These are phyloP conservation scores for Magallana nippona DNA, from an alignment of 2,888 invertebrate species.

Conservation along the genomic window DNA sequence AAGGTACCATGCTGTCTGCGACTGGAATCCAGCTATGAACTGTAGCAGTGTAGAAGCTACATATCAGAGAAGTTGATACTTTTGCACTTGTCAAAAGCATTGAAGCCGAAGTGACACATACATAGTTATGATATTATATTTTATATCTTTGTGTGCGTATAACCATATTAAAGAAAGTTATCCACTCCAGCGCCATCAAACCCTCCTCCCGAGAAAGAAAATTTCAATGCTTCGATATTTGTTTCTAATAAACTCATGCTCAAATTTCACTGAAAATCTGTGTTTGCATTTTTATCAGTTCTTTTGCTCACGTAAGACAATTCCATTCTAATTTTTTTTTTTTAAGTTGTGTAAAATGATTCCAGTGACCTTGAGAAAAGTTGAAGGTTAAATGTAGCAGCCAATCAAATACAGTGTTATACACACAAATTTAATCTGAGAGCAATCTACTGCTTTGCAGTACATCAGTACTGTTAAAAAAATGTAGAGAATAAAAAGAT, in stretches of 20 bases:
- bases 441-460: too few relatives aligned
- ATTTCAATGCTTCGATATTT: too few relatives aligned
- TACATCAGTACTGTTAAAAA: too few relatives aligned
- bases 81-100: slow-evolving; percentile 1
- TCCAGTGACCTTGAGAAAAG: background rate
- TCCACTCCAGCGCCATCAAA: too few relatives aligned
- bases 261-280: too few relatives aligned
- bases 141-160: background rate
- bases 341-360: background rate
- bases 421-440: too few relatives aligned
- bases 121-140: background rate
- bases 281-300: too few relatives aligned
- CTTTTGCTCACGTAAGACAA: background rate
- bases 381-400: too few relatives aligned
- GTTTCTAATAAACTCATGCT: too few relatives aligned
- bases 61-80: background rate
- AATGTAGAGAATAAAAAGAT: background rate
- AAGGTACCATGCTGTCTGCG: background rate
- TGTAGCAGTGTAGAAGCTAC: background rate
- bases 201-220: too few relatives aligned
- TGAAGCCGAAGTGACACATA: background rate
- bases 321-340: background rate
- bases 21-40: background rate
- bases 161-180: too few relatives aligned
- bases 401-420: too few relatives aligned